Conservation (phyloP, 2,113 vertebrate genomes). For the Sturnira hondurensis region DNA sequence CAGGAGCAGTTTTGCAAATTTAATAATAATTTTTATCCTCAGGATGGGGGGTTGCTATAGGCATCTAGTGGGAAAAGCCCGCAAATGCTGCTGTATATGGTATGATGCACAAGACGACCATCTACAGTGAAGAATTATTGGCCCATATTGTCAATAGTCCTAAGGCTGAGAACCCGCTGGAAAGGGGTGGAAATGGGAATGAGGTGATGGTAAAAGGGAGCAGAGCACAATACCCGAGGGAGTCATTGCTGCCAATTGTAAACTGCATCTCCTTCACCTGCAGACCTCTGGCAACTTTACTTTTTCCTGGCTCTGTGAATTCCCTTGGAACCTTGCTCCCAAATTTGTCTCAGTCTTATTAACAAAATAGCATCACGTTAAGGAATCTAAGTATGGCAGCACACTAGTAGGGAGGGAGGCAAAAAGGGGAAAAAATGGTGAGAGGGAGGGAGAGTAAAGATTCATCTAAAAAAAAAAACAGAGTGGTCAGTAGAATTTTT, state of each 20-base stretch:
- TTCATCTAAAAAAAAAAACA: not conserved
- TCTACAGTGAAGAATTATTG: not conserved
- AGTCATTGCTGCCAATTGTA: not conserved
- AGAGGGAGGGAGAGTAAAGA: not conserved
- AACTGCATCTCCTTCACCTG: not conserved
- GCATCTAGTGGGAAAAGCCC: not conserved
- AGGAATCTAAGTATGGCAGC: not conserved
- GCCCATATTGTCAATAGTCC: not conserved
- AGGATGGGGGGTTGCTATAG: not conserved
- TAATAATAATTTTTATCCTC: not conserved
- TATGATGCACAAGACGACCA: not conserved
- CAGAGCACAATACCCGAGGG: not conserved
- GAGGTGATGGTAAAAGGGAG: not conserved
- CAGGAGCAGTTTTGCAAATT: not conserved
- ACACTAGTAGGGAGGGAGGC: not conserved
- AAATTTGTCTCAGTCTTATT: not conserved
- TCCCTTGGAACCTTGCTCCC: not conserved
- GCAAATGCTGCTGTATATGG: not conserved
- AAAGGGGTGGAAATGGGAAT: not conserved
- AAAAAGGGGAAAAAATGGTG: not conserved
- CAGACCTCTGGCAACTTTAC: not conserved
- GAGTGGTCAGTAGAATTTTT: not conserved
- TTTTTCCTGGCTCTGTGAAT: not conserved
- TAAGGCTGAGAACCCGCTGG: not conserved
- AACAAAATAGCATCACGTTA: not conserved